Percentiles rank a stretch among this genome's conserved stretches.
Evolutionary conservation across 2,113 vertebrate genomes (phyloP).

Genomic region (Pterophyllum scalare): DNA sequence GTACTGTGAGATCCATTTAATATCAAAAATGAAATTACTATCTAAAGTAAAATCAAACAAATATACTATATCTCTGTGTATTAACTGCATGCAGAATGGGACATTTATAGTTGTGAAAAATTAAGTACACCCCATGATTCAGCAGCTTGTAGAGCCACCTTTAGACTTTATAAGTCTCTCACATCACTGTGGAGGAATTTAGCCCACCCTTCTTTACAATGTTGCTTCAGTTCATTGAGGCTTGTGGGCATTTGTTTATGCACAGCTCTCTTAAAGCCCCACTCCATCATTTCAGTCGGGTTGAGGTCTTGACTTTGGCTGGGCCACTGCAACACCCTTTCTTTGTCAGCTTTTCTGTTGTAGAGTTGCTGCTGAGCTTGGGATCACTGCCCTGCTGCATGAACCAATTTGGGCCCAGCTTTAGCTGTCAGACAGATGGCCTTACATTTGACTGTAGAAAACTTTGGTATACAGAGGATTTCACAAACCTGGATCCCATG

Average conservation of each 20-base stretch:
- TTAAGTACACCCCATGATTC: background rate
- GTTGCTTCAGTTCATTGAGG: background rate
- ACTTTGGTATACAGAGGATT: too few relatives aligned
- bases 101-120: background rate
- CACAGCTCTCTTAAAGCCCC: background rate
- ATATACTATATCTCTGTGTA: background rate
- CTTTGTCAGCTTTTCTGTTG: too few relatives aligned
- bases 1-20: too few relatives aligned
- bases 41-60: background rate
- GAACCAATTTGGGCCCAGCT: too few relatives aligned
- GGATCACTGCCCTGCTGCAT: too few relatives aligned
- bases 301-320: background rate
- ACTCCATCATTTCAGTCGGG: background rate
- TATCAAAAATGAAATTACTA: background rate
- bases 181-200: background rate
- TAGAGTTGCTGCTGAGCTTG: too few relatives aligned
- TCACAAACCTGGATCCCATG: background rate
- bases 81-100: background rate
- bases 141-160: background rate
- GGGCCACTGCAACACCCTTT: too few relatives aligned
- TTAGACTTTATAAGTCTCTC: background rate
- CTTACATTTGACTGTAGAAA: too few relatives aligned
- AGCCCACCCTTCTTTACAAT: background rate
- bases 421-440: too few relatives aligned
- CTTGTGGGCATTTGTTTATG: background rate